phyloP scores from a whole-genome alignment of 2,113 vertebrate genomes.

The Nymphicus hollandicus region DNA sequence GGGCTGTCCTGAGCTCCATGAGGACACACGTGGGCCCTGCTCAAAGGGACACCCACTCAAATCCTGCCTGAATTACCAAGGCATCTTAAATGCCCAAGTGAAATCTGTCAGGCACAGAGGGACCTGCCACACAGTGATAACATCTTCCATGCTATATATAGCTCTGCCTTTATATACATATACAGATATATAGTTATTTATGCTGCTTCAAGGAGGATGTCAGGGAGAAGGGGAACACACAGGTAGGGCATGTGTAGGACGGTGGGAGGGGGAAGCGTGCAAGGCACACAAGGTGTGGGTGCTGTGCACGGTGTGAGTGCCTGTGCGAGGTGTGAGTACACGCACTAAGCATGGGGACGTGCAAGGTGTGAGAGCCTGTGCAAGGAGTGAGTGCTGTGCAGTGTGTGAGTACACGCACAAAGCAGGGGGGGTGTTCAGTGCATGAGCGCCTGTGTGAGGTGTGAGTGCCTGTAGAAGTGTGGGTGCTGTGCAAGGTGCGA shows the following conservation, averaged over 20 bases:
- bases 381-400: background rate
- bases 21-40: fast-evolving
- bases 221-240: background rate
- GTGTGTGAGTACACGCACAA: background rate
- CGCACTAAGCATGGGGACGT: background rate
- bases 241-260: background rate
- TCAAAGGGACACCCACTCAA: background rate
- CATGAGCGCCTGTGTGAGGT: too few relatives aligned
- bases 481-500: background rate
- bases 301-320: too few relatives aligned
- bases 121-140: background rate
- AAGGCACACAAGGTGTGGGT: background rate
- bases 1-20: background rate
- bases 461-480: background rate
- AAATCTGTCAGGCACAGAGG: background rate
- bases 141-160: background rate
- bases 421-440: background rate
- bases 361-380: background rate
- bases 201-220: background rate
- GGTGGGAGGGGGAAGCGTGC: fast-evolving
- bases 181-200: background rate
- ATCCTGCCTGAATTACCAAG: background rate
- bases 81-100: background rate
- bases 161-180: background rate
- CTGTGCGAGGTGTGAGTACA: background rate